Base-by-base conservation (phyloP, 2,888 invertebrate genomes). In the Phyllotreta striolata region DNA sequence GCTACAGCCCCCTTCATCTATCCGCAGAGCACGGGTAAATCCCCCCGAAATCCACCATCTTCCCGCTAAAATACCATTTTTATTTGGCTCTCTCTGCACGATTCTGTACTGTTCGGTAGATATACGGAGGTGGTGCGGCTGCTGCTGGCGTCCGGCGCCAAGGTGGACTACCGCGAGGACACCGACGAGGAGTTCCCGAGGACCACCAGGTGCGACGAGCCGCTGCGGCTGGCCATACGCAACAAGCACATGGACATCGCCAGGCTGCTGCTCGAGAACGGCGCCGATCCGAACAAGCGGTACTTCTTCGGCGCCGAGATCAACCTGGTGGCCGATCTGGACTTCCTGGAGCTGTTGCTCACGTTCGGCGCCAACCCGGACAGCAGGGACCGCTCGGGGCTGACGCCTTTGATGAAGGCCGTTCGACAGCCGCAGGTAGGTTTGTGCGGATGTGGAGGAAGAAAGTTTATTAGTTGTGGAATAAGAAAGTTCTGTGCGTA, bases 271-370 rank as follows among this genome's bases (percentile, higher is more conserved):
- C 83, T 95, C 35, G 91, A 93, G 75, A 87, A 91, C 70, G 95
- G 95, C 0, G 95, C 95, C 0, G 91, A 95, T 80, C 93, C 95
- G 4, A 95, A 96, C 82, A 93, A 94, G 75, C 86, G 92, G 13
- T 94, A 95, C 81, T 95, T 95, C 83, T 92, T 94, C 79, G 95
- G 95, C 4, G 87, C 93, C 0, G 95, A 96, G 82, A 93, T 96
- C 75, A 95, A 95, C 80, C 84, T 95, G 76, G 89, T 95, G 2
- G 91, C 91, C 0, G 92, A 95, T 74, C 84, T 91, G 55, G 90
- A 92, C 71, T 94, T 92, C 76, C 79, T 96, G 79, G 90, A 93
- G 77, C 83, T 96, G 70, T 83, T 96, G 67, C 84, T 96, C 62
- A 89, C 88, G 12, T 92, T 92, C 77, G 96, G 95, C 1, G 96